These are phyloP conservation scores for Melanotaenia boesemani DNA, from an alignment of 2,797 vertebrate genomes.

Conservation along the genomic window DNA sequence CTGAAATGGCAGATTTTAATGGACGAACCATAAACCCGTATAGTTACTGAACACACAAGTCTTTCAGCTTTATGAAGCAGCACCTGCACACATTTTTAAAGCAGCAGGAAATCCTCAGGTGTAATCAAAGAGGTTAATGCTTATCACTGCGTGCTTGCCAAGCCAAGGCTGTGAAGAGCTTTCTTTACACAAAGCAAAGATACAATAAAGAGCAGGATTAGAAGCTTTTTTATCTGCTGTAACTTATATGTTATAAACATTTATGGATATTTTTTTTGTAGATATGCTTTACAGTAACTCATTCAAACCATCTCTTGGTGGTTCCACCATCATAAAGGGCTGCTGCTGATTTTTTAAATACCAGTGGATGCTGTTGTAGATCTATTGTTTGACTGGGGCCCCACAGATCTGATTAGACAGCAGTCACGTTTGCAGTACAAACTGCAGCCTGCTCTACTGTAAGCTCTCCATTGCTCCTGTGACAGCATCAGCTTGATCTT, in stretches of 20 bases:
- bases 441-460: not conserved
- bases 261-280: not conserved
- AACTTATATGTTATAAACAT: not conserved
- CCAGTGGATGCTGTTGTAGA: not conserved
- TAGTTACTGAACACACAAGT: not conserved
- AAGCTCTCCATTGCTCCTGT: not conserved
- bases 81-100: not conserved
- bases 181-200: not conserved
- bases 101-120: not conserved
- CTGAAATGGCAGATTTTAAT: not conserved
- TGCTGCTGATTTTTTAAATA: not conserved
- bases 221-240: not conserved
- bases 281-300: not conserved
- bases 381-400: constrained; percentile 8
- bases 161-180: not conserved
- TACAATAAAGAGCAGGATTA: not conserved
- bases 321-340: not conserved
- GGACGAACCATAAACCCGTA: not conserved
- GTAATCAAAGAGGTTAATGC: not conserved
- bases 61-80: not conserved
- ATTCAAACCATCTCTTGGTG: not conserved
- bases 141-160: not conserved
- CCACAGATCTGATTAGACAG: constrained; percentile 8
- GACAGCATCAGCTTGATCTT: not conserved
- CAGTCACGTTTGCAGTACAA: constrained; percentile 7